phyloP scores from a whole-genome alignment of 2,888 invertebrate species.

The Theodoxus fluviatilis region DNA sequence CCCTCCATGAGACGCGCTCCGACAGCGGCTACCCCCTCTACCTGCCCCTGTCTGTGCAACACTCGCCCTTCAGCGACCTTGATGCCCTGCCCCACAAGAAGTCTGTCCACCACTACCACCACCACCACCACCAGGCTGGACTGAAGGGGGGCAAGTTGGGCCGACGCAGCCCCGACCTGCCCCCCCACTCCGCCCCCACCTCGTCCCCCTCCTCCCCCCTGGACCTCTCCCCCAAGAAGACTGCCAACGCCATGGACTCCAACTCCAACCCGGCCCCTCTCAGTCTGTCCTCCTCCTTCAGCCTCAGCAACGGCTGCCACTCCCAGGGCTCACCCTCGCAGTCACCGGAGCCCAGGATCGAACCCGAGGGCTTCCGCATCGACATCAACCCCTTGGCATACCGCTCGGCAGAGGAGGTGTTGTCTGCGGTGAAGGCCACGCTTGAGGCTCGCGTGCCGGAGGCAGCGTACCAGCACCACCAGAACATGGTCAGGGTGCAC shows the following conservation, averaged over 20 bases:
- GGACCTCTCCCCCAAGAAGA: background rate
- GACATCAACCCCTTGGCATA: constrained; percentile 34
- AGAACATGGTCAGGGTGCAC: constrained; percentile 48
- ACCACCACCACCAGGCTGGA: background rate
- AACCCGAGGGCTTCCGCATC: constrained; percentile 21
- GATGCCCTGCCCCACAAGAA: background rate
- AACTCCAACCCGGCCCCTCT: background rate
- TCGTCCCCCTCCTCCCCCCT: background rate
- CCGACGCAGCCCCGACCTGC: background rate
- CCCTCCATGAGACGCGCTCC: constrained; percentile 11
- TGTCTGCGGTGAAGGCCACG: constrained; percentile 49
- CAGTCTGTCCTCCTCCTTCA: constrained; percentile 7
- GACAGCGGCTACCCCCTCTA: constrained; percentile 19
- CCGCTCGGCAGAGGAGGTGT: constrained; percentile 50
- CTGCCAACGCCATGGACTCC: constrained; percentile 9
- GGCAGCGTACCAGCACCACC: constrained; percentile 51
- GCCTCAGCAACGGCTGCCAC: too few species aligned
- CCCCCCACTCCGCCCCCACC: background rate
- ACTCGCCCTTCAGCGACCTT: too few species aligned
- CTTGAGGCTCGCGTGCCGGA: constrained; percentile 49
- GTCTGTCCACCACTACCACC: background rate
- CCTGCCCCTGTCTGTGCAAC: background rate
- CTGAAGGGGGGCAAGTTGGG: too few species aligned
- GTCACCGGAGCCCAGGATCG: too few species aligned
- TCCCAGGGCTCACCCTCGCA: too few species aligned